Conservation (phyloP, 1,140 invertebrate genomes). For the Drosophila azteca region DNA sequence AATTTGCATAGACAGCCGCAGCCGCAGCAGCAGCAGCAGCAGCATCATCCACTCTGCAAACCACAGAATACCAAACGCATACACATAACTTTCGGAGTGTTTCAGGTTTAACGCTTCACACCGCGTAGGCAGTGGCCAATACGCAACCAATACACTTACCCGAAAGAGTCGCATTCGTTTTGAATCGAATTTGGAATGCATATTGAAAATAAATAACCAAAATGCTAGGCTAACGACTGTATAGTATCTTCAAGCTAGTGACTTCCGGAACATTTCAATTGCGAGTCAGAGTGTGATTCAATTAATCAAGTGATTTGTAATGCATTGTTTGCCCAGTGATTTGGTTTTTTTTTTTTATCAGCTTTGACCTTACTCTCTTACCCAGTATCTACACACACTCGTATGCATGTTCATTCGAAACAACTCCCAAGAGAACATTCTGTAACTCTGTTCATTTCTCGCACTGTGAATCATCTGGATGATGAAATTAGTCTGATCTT, state of each 20-base stretch:
- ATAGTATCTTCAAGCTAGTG: no score
- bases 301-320: background rate
- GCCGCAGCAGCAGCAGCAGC: slow-evolving; percentile 17
- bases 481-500: slow-evolving; percentile 40
- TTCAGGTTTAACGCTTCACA: slow-evolving; percentile 67
- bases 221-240: no score
- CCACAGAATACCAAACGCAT: slow-evolving; percentile 48
- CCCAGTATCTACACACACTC: no score
- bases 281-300: slow-evolving; percentile 17
- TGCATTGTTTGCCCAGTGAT: slow-evolving; percentile 31
- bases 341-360: slow-evolving; percentile 20
- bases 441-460: slow-evolving; percentile 25
- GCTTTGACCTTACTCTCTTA: slow-evolving; percentile 15
- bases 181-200: slow-evolving; percentile 18
- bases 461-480: slow-evolving; percentile 27
- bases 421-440: slow-evolving; percentile 30
- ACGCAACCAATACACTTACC: slow-evolving; percentile 12
- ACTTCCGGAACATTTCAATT: no score
- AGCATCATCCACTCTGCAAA: slow-evolving; percentile 42
- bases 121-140: slow-evolving; percentile 35
- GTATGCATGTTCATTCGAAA: background rate
- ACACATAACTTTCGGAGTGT: slow-evolving; percentile 69
- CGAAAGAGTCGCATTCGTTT: slow-evolving; percentile 26
- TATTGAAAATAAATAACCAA: no score
- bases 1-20: slow-evolving; percentile 71